Conservation (phyloP, 2,797 vertebrate genomes). For the Danio albolineatus region DNA sequence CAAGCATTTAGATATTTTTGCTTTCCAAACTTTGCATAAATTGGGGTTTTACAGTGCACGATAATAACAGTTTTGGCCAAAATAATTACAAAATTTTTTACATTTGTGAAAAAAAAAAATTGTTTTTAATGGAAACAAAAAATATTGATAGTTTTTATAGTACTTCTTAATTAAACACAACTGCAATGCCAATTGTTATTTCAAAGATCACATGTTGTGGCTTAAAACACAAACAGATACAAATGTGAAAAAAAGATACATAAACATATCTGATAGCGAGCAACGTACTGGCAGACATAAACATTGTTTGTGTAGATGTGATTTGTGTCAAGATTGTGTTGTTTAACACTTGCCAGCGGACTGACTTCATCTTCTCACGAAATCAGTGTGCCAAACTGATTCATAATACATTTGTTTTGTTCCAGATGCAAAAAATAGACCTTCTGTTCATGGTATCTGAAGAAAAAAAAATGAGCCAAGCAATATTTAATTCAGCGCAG, state of each 20-base stretch:
- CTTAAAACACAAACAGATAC: too few relatives aligned
- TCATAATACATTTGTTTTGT: constrained; percentile 51
- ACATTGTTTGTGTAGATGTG: constrained; percentile 18
- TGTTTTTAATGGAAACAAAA: background rate
- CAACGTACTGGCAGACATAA: background rate
- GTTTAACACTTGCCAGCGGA: constrained; percentile 23
- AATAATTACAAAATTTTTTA: background rate
- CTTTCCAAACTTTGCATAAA: too few relatives aligned
- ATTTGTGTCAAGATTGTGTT: constrained; percentile 24
- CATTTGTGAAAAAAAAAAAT: background rate
- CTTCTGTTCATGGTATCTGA: constrained; percentile 30
- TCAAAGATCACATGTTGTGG: background rate
- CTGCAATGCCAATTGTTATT: background rate
- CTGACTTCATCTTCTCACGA: constrained; percentile 17
- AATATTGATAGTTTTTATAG: background rate
- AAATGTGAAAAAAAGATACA: background rate
- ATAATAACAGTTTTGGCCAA: background rate
- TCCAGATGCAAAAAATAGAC: constrained; percentile 49
- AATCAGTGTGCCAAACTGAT: constrained; percentile 42
- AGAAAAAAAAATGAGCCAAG: constrained; percentile 25
- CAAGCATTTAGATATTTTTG: too few relatives aligned
- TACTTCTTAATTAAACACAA: background rate
- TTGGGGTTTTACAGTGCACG: too few relatives aligned
- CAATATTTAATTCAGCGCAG: constrained; percentile 28
- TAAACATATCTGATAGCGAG: background rate